Evolutionary conservation across 2,113 vertebrate genomes (phyloP), one percentile per base, ranked within the genome.

Genomic region (Nothoprocta perdicaria): DNA sequence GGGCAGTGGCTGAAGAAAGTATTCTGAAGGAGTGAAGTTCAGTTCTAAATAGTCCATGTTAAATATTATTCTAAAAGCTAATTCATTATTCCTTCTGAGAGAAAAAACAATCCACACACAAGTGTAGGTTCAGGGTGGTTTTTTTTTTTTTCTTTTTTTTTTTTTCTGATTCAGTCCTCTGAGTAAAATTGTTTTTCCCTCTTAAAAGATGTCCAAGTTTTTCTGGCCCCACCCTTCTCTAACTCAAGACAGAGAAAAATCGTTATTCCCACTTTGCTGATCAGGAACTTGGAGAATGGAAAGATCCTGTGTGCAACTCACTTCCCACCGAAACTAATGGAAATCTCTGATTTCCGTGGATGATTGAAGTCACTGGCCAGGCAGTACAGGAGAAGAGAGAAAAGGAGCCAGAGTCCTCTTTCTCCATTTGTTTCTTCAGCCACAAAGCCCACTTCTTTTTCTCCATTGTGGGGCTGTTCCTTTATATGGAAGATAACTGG

Each of bases 201-300:
- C 63, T 63, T 82, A 71, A 82, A 91, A 58, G 63, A 93, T 62
- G 86, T 46, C 80, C 75, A 6, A 0, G 5, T 74, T 86, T 77
- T 87, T 55, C 72, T 89, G 67, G 60, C 60, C n/a, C 91, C 65
- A 82, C 29, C 67, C 79, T 61, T 27, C 33, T 87, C 45, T 73
- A 91, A 83, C 38, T 31, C 17, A 87, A 63, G 88, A n/a, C 80
- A 89, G 72, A 92, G 67, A 90, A 94, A 93, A 92, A 77, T 57
- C 26, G 1, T 80, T 92, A 84, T 84, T 84, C 71, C 16, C 61
- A 14, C 22, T 87, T 84, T 66, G 24, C 60, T 69, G 65, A 58
- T 73, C 4, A 1, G 53, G 77, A 82, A 86, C 81, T 19, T 6
- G 75, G 72, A 86, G 84, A 77, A 96, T 21, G 65, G 81, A 92